Evolutionary conservation across 2,797 vertebrate species (phyloP), one percentile per base, ranked within the genome.

Genomic region (Eutrigla gurnardus): DNA sequence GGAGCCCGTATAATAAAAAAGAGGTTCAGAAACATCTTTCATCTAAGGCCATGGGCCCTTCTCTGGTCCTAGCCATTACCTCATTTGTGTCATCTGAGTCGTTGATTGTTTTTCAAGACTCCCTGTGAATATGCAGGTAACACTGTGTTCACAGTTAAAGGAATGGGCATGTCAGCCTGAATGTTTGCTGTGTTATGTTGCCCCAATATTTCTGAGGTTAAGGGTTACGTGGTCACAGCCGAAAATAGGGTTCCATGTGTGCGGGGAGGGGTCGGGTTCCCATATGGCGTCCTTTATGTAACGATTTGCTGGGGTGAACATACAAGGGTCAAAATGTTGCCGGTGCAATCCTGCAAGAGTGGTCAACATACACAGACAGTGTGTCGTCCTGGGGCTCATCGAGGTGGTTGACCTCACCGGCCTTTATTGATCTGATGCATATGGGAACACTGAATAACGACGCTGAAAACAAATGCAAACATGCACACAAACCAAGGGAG

Each of bases 231-330:
- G 86, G 86, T 81, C 52, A 3, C 1, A 25, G 75, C 58, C 7
- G 59, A 83, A 90, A 92, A 91, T 90, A 92, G 70, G 81, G 75
- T 65, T 53, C 13, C 65, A 8, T 78, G 57, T 57, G 2, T 10
- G 17, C 0, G 10, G 47, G 55, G 68, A 59, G 67, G 71, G 76
- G 74, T 89, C 52, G 10, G 57, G 80, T 88, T 90, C 82, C 70
- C 77, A 82, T 78, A 84, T 73, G 77, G 69, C 32, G 33, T 65
- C 42, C 52, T 66, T 25, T 59, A 58, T 79, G 66, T 47, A 32
- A 45, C 33, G 54, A 54, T 86, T 52, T 58, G 53, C 46, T 46
- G 43, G 65, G 70, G 46, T 84, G 65, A 69, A 61, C 50, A 3
- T 14, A 65, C 10, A 4, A 62, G 54, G 72, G 75, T 78, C 78